Percentiles rank a stretch among this genome's conserved stretches.
Conservation (phyloP, 2,113 vertebrate genomes). For the Datnioides undecimradiatus region DNA sequence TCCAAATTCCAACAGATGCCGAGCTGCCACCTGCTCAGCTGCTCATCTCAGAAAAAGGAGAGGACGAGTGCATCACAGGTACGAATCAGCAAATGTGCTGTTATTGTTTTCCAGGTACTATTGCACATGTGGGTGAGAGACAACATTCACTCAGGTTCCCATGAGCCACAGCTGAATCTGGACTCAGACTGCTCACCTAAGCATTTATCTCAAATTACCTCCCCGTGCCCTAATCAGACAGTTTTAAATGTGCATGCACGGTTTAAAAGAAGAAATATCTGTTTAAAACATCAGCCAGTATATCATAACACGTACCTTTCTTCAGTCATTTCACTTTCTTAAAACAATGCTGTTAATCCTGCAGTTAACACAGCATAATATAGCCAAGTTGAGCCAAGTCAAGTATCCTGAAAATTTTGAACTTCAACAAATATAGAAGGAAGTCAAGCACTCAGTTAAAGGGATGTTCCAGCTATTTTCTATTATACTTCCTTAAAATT, state of each 20-base stretch:
- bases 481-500: background rate
- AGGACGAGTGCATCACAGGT: background rate
- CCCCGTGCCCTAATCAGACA: background rate
- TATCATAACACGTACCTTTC: background rate
- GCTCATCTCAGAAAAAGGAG: background rate
- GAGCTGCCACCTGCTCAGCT: background rate
- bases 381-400: no score
- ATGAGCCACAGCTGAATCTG: slow-evolving; percentile 35
- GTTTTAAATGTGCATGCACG: background rate
- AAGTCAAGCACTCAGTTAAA: no score
- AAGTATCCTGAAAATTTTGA: background rate
- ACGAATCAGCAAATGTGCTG: background rate
- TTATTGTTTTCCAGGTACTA: slow-evolving; percentile 24
- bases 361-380: no score
- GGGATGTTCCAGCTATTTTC: background rate
- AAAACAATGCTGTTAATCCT: background rate
- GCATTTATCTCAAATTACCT: slow-evolving; percentile 72
- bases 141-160: slow-evolving; percentile 63
- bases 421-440: no score
- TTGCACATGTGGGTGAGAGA: slow-evolving; percentile 66
- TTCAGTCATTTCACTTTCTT: background rate
- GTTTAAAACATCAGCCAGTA: background rate
- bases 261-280: background rate
- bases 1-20: background rate
- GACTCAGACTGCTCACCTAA: slow-evolving; percentile 56